Evolutionary conservation across 2,113 vertebrate species (phyloP).

Genomic region (Plectropomus leopardus): DNA sequence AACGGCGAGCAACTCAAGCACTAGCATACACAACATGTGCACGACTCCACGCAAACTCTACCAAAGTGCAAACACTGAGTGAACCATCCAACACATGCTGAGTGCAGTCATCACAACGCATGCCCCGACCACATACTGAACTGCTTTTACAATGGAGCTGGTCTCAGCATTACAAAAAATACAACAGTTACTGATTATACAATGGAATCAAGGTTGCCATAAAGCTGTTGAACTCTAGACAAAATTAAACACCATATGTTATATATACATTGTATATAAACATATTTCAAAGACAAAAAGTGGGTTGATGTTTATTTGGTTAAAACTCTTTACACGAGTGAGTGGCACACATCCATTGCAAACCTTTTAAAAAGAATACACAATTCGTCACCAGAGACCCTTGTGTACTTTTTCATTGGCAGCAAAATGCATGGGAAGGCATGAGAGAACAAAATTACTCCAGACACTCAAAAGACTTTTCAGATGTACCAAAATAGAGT

Average conservation of each 20-base stretch:
- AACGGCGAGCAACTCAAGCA: conserved; percentile 95
- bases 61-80: conserved; percentile 92
- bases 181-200: conserved; percentile 84
- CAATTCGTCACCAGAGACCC: conserved; percentile 83
- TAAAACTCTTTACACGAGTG: conserved; percentile 66
- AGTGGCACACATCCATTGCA: conserved; percentile 88
- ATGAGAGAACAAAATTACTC: conserved; percentile 57
- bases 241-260: conserved; percentile 81
- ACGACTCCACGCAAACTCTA: conserved; percentile 88
- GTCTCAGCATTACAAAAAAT: conserved; percentile 64
- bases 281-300: conserved; percentile 77
- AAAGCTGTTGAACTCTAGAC: conserved; percentile 61
- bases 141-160: conserved; percentile 75
- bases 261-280: conserved; percentile 86
- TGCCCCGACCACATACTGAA: conserved; percentile 87
- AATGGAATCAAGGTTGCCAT: conserved; percentile 84
- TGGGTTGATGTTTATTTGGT: conserved; percentile 59
- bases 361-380: conserved; percentile 89
- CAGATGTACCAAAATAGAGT: conserved; percentile 52
- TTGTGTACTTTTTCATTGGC: conserved; percentile 86
- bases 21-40: conserved; percentile 90
- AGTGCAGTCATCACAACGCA: conserved; percentile 92
- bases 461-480: conserved; percentile 52
- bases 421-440: conserved; percentile 66
- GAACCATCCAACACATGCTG: conserved; percentile 95